Percentiles rank a stretch among this genome's conserved stretches.
Conservation (phyloP, 2,113 vertebrate genomes). For the Etia nguti region DNA sequence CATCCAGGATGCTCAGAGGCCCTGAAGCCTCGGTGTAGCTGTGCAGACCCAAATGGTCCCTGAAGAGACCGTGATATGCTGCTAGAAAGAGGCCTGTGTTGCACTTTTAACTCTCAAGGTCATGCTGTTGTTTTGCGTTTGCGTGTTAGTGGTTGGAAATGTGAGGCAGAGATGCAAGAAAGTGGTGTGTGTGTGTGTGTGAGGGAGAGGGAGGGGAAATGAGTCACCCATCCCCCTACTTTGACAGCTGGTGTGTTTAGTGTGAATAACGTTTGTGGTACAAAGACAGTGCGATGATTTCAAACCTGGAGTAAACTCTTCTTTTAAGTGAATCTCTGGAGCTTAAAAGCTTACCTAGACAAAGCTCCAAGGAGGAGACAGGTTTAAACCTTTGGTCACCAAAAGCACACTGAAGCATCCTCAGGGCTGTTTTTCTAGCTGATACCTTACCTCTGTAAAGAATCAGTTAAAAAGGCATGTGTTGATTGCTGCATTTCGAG, state of each 20-base stretch:
- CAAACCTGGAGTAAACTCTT: neutral
- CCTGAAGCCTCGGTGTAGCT: neutral
- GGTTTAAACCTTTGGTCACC: neutral
- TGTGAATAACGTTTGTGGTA: neutral
- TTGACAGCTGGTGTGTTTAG: conserved; percentile 48
- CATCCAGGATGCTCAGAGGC: conserved; percentile 30
- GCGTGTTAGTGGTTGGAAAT: neutral
- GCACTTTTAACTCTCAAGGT: conserved; percentile 12
- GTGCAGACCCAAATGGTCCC: neutral
- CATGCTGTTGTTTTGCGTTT: neutral
- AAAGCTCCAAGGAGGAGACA: neutral
- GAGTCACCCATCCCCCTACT: conserved; percentile 51
- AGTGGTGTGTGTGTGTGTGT: neutral
- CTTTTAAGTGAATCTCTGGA: neutral
- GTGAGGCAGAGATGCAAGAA: neutral
- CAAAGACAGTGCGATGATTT: neutral
- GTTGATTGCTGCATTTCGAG: neutral
- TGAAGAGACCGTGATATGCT: neutral
- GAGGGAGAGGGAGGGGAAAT: conserved; percentile 8
- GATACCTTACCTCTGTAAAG: neutral
- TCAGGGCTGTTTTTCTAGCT: neutral
- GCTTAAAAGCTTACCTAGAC: neutral
- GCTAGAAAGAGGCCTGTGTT: neutral
- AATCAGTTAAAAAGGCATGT: neutral
- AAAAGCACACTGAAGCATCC: neutral